These are phyloP conservation scores for Sebastes diploproa DNA, from an alignment of 2,797 vertebrate species.

Conservation along the genomic window DNA sequence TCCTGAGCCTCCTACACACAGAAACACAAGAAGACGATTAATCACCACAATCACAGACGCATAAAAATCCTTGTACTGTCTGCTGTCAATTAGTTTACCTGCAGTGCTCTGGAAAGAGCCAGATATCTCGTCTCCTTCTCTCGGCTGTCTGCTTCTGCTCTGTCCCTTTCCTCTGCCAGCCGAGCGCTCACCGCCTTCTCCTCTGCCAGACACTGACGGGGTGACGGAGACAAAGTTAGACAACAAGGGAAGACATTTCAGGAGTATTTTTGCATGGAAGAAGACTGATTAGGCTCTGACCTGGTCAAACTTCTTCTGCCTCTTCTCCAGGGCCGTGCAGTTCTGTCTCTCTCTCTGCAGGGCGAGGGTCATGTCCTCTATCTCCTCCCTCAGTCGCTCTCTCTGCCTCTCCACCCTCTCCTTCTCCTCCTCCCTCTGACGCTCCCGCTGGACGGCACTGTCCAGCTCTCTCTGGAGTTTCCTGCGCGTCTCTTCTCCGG, in stretches of 20 bases:
- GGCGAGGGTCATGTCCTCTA: slow-evolving; percentile 89
- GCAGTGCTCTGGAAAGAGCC: slow-evolving; percentile 84
- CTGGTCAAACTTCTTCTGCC: slow-evolving; percentile 96
- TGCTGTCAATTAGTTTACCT: slow-evolving; percentile 62
- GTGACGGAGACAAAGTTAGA: not conserved
- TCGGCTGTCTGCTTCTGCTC: slow-evolving; percentile 89
- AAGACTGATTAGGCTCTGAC: slow-evolving; percentile 56
- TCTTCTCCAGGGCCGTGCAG: slow-evolving; percentile 89
- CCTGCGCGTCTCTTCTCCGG: slow-evolving; percentile 86
- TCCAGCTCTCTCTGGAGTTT: slow-evolving; percentile 89
- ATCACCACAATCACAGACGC: not conserved
- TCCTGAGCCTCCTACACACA: slow-evolving; percentile 83
- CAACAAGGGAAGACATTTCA: not conserved
- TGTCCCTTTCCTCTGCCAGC: slow-evolving; percentile 88
- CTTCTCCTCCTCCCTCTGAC: slow-evolving; percentile 85
- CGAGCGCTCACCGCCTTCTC: slow-evolving; percentile 90
- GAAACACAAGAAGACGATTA: slow-evolving; percentile 9
- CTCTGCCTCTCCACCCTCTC: slow-evolving; percentile 89
- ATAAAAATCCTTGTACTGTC: not conserved
- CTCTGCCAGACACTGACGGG: slow-evolving; percentile 85
- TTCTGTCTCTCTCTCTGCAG: slow-evolving; percentile 91
- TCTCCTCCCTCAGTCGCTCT: slow-evolving; percentile 89
- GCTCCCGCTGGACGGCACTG: slow-evolving; percentile 81
- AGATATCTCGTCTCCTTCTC: slow-evolving; percentile 91
- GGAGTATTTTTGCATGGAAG: not conserved